A percentile compares a stretch with the other conserved stretches of the same genome.
phyloP scores from a whole-genome alignment of 2,888 invertebrate species.

The Drosophila mimica region DNA sequence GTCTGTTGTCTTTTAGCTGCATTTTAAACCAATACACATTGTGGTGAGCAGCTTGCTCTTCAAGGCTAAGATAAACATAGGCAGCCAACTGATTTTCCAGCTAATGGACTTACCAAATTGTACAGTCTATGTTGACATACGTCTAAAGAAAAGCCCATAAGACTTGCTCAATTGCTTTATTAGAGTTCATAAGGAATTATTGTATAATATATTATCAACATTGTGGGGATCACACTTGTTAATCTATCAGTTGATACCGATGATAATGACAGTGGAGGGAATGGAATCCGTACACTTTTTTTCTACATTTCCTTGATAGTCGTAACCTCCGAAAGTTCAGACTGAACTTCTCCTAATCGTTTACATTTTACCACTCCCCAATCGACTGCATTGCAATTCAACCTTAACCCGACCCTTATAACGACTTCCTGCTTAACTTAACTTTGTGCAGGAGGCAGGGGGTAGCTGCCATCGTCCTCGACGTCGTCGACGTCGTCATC shows the following conservation, averaged over 20 bases:
- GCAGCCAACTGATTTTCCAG: constrained; percentile 1
- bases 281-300: background rate
- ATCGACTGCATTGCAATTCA: constrained; percentile 49
- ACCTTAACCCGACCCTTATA: constrained; percentile 61
- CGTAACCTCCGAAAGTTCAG: background rate
- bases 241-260: background rate
- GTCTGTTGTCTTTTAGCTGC: constrained; percentile 37
- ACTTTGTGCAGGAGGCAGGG: constrained; percentile 44
- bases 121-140: background rate
- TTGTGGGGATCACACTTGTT: background rate
- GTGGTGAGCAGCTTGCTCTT: constrained; percentile 11
- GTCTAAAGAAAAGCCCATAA: background rate
- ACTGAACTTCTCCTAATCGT: constrained; percentile 22
- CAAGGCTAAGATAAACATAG: constrained; percentile 2
- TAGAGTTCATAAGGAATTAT: background rate
- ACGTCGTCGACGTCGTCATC: constrained; percentile 30
- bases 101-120: background rate
- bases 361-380: constrained; percentile 5
- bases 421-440: constrained; percentile 80
- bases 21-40: constrained; percentile 39
- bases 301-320: constrained; percentile 6
- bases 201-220: background rate
- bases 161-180: background rate
- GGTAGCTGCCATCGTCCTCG: constrained; percentile 5
- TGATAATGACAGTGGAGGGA: background rate